These are phyloP conservation scores for Colinus virginianus DNA, from an alignment of 2,113 vertebrate genomes.

Conservation along the genomic window DNA sequence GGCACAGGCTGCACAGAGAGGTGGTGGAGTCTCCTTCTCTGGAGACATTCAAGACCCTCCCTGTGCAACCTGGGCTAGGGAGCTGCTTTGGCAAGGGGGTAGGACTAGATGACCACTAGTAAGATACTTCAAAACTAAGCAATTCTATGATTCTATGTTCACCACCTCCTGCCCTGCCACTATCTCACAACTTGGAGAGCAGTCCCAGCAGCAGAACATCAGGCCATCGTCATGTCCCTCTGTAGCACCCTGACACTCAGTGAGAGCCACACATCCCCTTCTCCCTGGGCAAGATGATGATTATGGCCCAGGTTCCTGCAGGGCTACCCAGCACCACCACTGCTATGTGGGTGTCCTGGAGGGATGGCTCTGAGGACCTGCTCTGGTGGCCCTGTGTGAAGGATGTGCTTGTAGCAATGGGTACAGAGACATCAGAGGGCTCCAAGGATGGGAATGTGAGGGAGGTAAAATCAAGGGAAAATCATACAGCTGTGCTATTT, in stretches of 20 bases:
- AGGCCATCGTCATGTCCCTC: neutral
- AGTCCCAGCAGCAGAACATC: neutral
- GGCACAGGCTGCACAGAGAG: too few species aligned
- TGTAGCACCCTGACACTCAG: neutral
- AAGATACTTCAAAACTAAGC: too few species aligned
- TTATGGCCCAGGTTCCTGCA: neutral
- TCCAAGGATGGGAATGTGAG: constrained; percentile 10
- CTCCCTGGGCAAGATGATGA: neutral
- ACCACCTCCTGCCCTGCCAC: neutral
- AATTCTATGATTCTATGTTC: too few species aligned
- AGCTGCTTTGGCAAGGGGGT: too few species aligned
- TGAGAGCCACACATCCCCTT: neutral
- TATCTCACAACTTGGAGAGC: neutral
- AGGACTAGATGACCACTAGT: too few species aligned
- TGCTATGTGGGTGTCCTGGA: neutral
- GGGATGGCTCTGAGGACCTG: neutral
- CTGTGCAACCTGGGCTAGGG: too few species aligned
- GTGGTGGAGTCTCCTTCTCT: too few species aligned
- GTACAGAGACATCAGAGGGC: neutral
- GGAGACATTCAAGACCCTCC: too few species aligned
- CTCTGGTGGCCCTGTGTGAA: rapidly evolving
- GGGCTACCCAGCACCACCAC: neutral
- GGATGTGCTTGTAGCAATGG: neutral
- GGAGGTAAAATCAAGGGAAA: neutral
- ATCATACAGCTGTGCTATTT: neutral